Evolutionary conservation across 2,888 invertebrate genomes (phyloP).

Genomic region (Luperina testacea): DNA sequence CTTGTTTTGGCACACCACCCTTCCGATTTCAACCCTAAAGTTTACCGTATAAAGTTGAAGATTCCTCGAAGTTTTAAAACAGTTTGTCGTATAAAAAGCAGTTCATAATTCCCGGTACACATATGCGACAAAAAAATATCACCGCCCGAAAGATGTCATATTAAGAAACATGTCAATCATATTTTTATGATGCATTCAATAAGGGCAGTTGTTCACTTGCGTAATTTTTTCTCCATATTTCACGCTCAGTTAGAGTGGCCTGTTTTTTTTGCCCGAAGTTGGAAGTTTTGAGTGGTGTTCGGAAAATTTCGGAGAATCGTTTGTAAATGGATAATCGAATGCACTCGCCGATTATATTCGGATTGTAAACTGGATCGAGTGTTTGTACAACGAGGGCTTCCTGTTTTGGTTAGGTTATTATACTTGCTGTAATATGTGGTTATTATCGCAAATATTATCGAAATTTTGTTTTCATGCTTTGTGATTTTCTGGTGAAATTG

Average conservation of each 20-base stretch:
- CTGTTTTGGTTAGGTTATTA: conserved; percentile 76
- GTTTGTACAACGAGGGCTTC: conserved; percentile 79
- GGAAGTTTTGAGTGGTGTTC: conserved; percentile 75
- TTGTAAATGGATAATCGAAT: conserved; percentile 64
- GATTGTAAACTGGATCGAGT: conserved; percentile 74
- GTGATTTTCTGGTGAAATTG: conserved; percentile 34
- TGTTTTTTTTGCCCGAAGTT: conserved; percentile 77
- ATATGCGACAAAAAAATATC: conserved; percentile 89
- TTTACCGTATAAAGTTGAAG: conserved; percentile 33
- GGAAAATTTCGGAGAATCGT: conserved; percentile 74
- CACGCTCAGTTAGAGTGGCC: conserved; percentile 85
- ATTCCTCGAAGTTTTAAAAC: conserved; percentile 2
- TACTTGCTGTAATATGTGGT: conserved; percentile 65
- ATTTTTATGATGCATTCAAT: conserved; percentile 89
- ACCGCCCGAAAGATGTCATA: conserved; percentile 89
- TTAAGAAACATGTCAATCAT: conserved; percentile 90
- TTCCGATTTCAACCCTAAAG: conserved; percentile 15
- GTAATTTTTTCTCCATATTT: conserved; percentile 86
- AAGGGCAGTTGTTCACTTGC: conserved; percentile 86
- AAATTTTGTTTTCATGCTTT: conserved; percentile 31
- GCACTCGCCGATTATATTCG: conserved; percentile 75
- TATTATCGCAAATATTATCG: conserved; percentile 59
- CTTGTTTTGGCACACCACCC: conserved; percentile 54
- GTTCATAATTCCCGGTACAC: conserved; percentile 71
- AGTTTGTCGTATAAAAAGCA: conserved; percentile 47